Percentiles rank a stretch among this genome's conserved stretches.
Conservation (phyloP, 2,113 vertebrate species). For the Mugil cephalus region DNA sequence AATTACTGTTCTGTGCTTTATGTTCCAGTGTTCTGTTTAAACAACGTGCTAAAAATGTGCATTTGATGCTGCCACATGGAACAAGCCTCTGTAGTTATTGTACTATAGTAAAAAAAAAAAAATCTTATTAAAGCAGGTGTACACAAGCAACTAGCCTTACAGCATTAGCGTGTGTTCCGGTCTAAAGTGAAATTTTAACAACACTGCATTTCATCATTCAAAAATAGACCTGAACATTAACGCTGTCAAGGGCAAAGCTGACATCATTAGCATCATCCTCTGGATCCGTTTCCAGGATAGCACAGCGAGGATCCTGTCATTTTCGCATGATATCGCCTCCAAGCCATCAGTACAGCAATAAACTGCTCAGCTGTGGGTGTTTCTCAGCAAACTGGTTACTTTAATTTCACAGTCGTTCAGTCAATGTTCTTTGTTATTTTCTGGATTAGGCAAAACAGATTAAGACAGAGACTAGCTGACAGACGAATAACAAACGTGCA, state of each 20-base stretch:
- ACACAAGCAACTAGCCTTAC: too few relatives aligned
- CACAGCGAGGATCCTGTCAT: slow-evolving; percentile 25
- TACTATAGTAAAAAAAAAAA: too few relatives aligned
- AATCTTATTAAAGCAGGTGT: too few relatives aligned
- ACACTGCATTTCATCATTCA: background rate
- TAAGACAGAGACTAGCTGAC: background rate
- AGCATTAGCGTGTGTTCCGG: background rate
- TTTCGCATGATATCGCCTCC: slow-evolving; percentile 1
- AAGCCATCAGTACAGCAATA: slow-evolving; percentile 8
- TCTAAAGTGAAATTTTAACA: slow-evolving; percentile 4
- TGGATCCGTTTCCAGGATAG: slow-evolving; percentile 12
- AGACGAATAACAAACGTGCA: background rate
- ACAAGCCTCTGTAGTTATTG: too few relatives aligned
- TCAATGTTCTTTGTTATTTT: slow-evolving; percentile 6
- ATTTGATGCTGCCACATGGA: too few relatives aligned
- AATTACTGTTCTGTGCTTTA: too few relatives aligned
- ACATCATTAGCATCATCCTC: slow-evolving; percentile 22
- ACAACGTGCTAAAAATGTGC: too few relatives aligned
- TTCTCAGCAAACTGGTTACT: slow-evolving; percentile 9
- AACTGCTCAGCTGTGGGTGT: slow-evolving; percentile 9
- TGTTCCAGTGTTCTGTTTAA: too few relatives aligned
- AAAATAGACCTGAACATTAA: slow-evolving; percentile 1
- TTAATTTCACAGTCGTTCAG: slow-evolving; percentile 22
- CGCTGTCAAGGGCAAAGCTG: slow-evolving; percentile 8
- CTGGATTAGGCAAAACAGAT: background rate